Evolutionary conservation across 2,113 vertebrate genomes (phyloP).

Genomic region (Cephalopholis sonnerati): DNA sequence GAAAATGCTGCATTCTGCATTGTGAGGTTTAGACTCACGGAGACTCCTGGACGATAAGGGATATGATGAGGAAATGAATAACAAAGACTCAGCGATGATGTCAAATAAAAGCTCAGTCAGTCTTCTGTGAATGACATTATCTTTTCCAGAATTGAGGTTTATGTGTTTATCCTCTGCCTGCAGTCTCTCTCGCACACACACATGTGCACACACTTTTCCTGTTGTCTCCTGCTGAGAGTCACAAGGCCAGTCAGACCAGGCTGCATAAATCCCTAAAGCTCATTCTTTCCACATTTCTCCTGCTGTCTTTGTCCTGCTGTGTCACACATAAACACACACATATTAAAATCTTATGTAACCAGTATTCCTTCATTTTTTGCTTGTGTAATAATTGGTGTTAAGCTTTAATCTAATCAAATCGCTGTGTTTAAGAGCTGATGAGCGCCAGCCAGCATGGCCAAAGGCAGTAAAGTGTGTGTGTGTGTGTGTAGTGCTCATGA

Average conservation of each 20-base stretch:
- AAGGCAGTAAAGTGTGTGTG: conserved; percentile 9
- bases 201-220: background rate
- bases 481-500: background rate
- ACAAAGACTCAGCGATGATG: background rate
- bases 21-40: background rate
- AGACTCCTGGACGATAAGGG: too few species aligned
- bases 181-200: background rate
- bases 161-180: background rate
- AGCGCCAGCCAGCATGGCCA: background rate
- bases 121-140: background rate
- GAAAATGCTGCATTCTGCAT: background rate
- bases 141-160: background rate
- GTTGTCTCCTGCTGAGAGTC: background rate
- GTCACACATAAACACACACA: conserved; percentile 9
- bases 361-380: conserved; percentile 5
- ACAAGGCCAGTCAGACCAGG: conserved; percentile 8
- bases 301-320: conserved; percentile 27
- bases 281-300: background rate
- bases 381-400: conserved; percentile 42
- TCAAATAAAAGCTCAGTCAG: background rate
- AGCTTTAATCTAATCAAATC: conserved; percentile 41
- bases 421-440: conserved; percentile 40
- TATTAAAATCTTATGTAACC: background rate
- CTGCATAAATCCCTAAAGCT: background rate
- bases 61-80: background rate